Conservation (phyloP, 2,113 vertebrate species). For the Peromyscus californicus region DNA sequence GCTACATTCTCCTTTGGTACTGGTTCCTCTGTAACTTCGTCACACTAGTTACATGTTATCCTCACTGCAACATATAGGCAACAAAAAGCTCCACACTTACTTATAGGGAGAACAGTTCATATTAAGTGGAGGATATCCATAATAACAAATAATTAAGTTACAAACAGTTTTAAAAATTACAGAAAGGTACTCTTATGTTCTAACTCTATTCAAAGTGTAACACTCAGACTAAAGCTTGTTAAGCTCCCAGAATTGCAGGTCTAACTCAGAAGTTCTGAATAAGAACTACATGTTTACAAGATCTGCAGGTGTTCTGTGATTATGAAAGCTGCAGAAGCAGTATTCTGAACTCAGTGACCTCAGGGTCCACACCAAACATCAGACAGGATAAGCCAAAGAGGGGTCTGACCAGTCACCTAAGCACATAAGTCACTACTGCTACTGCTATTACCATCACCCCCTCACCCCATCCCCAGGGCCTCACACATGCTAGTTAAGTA, state of each 20-base stretch:
- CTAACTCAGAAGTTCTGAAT: neutral
- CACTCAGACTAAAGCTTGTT: neutral
- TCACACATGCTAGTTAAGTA: neutral
- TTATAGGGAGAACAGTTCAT: neutral
- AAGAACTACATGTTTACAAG: neutral
- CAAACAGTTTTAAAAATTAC: slow-evolving; percentile 20
- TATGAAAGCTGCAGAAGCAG: slow-evolving; percentile 23
- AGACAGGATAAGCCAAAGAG: neutral
- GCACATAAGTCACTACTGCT: neutral
- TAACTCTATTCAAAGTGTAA: slow-evolving; percentile 12
- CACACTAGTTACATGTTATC: neutral
- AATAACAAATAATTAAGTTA: slow-evolving; percentile 27
- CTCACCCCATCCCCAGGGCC: neutral
- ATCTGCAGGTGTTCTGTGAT: neutral
- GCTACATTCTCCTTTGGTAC: neutral
- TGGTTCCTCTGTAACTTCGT: neutral
- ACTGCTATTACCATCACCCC: neutral
- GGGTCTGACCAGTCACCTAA: neutral
- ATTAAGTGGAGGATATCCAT: neutral
- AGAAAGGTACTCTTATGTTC: neutral
- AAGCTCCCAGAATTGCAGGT: slow-evolving; percentile 9
- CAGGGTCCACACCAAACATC: neutral
- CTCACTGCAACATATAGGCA: neutral
- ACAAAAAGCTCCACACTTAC: neutral
- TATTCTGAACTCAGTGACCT: neutral